Conservation (phyloP, 2,113 vertebrate species). For the Coptodon bakossiorum region DNA sequence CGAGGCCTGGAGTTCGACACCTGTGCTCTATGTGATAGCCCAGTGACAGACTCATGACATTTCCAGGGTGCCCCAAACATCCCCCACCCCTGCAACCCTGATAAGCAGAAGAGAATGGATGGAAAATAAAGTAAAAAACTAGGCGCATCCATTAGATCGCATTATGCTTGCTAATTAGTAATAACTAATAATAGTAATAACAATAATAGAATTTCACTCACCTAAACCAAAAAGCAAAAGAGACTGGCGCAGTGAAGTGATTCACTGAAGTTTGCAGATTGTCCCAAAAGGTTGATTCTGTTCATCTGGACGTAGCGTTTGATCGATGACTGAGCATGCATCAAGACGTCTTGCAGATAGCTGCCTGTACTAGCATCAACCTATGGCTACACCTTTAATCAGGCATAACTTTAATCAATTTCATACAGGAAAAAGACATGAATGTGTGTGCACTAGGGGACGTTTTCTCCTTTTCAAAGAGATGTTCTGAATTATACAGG, state of each 20-base stretch:
- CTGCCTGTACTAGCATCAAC: not conserved
- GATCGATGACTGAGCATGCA: not conserved
- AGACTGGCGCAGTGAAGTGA: rapidly evolving
- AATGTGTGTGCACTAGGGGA: rapidly evolving
- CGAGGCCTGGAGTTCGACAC: no score
- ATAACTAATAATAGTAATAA: not conserved
- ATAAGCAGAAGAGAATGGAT: not conserved
- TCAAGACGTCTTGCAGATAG: not conserved
- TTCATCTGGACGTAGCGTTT: not conserved
- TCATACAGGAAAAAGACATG: not conserved
- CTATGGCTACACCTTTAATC: not conserved
- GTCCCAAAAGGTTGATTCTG: not conserved
- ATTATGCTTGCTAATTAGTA: rapidly evolving
- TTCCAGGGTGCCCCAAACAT: not conserved
- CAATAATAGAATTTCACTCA: not conserved
- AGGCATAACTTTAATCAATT: not conserved
- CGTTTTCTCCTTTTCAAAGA: not conserved
- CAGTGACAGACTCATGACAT: not conserved
- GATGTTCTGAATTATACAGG: not conserved
- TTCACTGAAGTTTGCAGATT: not conserved
- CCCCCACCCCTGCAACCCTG: rapidly evolving
- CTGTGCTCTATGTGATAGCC: not conserved
- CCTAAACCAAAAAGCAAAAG: not conserved
- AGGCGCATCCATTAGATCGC: rapidly evolving
- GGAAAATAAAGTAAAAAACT: not conserved